Percentiles rank a stretch among this genome's conserved stretches.
Evolutionary conservation across 2,113 vertebrate species (phyloP).

Genomic region (Dicerorhinus sumatrensis): DNA sequence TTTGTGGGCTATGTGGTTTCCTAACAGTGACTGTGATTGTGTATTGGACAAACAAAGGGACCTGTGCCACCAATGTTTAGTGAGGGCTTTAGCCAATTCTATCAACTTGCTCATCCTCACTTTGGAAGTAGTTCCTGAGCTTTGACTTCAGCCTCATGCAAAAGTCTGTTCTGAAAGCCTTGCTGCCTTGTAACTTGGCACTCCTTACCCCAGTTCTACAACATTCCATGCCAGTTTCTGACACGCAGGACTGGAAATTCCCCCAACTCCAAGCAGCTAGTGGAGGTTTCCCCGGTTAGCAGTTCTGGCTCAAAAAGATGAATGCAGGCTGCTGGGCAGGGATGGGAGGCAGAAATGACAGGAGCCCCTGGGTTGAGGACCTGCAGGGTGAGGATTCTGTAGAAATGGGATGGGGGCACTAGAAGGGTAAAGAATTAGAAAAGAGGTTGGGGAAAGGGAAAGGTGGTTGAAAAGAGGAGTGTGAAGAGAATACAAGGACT

Average conservation of each 20-base stretch:
- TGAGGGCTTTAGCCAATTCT: slow-evolving; percentile 10
- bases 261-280: not conserved
- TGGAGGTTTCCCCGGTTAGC: not conserved
- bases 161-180: not conserved
- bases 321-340: not conserved
- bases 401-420: not conserved
- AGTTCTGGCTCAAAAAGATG: not conserved
- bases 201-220: not conserved
- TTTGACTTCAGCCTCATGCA: slow-evolving; percentile 11
- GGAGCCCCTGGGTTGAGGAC: not conserved
- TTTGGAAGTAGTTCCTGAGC: not conserved
- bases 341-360: not conserved
- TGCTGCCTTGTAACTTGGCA: not conserved
- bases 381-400: not conserved
- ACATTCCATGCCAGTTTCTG: not conserved
- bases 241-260: not conserved
- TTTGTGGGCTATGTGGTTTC: not conserved
- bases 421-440: slow-evolving; percentile 10
- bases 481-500: not conserved
- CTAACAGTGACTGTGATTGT: not conserved
- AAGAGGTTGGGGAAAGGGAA: not conserved
- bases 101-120: not conserved
- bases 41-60: not conserved
- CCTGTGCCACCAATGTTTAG: not conserved
- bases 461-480: not conserved